A percentile compares a stretch with the other conserved stretches of the same genome.
Conservation (phyloP, 2,797 vertebrate genomes). For the Pseudocheirus occidentalis region DNA sequence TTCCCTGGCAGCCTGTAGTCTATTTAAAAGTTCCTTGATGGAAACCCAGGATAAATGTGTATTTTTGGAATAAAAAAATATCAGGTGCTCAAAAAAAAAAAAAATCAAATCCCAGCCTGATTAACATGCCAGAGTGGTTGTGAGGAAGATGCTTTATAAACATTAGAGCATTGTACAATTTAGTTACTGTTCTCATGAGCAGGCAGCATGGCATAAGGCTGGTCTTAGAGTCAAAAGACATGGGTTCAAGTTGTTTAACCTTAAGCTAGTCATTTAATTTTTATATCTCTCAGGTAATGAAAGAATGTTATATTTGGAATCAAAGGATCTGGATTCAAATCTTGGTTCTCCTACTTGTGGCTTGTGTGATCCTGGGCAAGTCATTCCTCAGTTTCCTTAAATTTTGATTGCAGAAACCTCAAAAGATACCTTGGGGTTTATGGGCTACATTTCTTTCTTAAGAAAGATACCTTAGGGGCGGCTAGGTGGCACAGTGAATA, state of each 20-base stretch:
- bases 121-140: not conserved
- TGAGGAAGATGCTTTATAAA: not conserved
- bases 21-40: not conserved
- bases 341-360: too few relatives aligned
- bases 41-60: not conserved
- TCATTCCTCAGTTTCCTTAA: too few relatives aligned
- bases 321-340: too few relatives aligned
- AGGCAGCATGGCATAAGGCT: not conserved
- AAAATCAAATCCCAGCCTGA: not conserved
- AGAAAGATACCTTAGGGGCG: too few relatives aligned
- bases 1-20: not conserved
- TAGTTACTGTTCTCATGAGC: not conserved
- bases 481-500: too few relatives aligned
- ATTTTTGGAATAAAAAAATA: constrained; percentile 3
- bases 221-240: not conserved
- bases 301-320: too few relatives aligned
- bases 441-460: too few relatives aligned
- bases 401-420: too few relatives aligned
- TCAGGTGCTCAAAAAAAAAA: not conserved
- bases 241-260: not conserved
- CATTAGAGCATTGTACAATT: not conserved
- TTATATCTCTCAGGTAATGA: not conserved
- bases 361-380: too few relatives aligned
- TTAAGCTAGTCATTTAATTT: not conserved
- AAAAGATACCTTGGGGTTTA: too few relatives aligned